A percentile compares a stretch with the other conserved stretches of the same genome.
phyloP scores from a whole-genome alignment of 2,797 vertebrate species.

The Sciurus vulgaris region DNA sequence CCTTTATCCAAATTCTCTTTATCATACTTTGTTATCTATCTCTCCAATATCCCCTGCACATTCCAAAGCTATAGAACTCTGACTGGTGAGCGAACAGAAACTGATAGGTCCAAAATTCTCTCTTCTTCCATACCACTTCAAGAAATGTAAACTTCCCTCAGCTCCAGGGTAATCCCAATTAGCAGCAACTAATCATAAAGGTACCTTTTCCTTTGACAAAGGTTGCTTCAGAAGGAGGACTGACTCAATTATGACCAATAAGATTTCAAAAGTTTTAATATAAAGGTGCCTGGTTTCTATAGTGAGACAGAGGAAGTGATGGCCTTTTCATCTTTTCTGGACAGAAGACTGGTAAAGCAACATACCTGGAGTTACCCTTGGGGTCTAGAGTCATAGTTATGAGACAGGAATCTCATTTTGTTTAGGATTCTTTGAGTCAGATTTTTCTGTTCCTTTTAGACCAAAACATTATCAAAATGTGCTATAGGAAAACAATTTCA shows the following conservation, averaged over 20 bases:
- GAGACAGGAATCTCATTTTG: not conserved
- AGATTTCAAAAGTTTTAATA: not conserved
- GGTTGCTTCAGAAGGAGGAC: not conserved
- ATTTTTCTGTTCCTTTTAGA: not conserved
- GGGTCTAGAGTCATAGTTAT: not conserved
- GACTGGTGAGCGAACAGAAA: not conserved
- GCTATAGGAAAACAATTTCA: conserved; percentile 9
- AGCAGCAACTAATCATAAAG: not conserved
- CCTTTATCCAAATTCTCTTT: conserved; percentile 44
- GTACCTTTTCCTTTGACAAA: not conserved
- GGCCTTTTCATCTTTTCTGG: conserved; percentile 6
- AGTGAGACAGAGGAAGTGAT: not conserved
- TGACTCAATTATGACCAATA: not conserved
- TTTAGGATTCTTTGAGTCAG: not conserved
- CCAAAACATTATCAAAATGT: conserved; percentile 36
- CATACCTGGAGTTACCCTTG: not conserved
- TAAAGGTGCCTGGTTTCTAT: not conserved
- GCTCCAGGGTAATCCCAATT: not conserved
- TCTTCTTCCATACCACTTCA: not conserved
- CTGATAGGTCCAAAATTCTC: not conserved
- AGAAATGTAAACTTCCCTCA: not conserved
- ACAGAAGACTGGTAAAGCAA: not conserved
- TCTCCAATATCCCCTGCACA: not conserved
- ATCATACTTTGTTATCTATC: not conserved
- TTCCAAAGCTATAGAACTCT: not conserved